Percentiles rank a stretch among this genome's conserved stretches.
Conservation (phyloP, 2,888 invertebrate species). For the Acleris emargana region DNA sequence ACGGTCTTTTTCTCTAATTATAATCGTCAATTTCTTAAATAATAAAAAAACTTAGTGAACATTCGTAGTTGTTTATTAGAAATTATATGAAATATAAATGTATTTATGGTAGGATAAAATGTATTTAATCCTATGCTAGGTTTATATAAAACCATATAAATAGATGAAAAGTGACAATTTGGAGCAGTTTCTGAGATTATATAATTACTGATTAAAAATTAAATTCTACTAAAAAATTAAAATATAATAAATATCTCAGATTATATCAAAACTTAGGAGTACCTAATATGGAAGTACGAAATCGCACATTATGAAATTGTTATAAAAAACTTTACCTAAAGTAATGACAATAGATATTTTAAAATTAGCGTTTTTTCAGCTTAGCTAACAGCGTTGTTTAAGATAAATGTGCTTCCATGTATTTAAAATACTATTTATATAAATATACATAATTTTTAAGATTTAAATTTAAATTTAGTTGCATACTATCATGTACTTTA, state of each 20-base stretch:
- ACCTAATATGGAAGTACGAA: neutral
- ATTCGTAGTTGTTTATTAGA: conserved; percentile 51
- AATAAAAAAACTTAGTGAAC: conserved; percentile 49
- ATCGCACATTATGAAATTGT: conserved; percentile 11
- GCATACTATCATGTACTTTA: conserved; percentile 41
- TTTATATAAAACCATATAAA: conserved; percentile 15
- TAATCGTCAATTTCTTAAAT: conserved; percentile 47
- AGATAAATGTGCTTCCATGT: conserved; percentile 50
- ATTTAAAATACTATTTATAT: conserved; percentile 41
- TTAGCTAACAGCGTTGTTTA: conserved; percentile 40
- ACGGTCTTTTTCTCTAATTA: conserved; percentile 42
- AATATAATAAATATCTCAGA: conserved; percentile 1
- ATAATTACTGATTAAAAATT: neutral
- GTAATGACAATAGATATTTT: conserved; percentile 25
- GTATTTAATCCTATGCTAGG: conserved; percentile 30
- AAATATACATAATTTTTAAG: conserved; percentile 23
- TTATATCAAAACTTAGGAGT: neutral
- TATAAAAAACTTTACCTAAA: conserved; percentile 6
- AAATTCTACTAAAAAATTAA: neutral
- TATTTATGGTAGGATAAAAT: conserved; percentile 30
- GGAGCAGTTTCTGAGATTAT: conserved; percentile 20
- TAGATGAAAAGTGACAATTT: conserved; percentile 25
- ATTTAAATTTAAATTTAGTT: conserved; percentile 40
- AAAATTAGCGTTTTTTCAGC: conserved; percentile 32
- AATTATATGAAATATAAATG: conserved; percentile 42